phyloP scores from a whole-genome alignment of 2,888 invertebrate species.

The Acanthoscelides obtectus region DNA sequence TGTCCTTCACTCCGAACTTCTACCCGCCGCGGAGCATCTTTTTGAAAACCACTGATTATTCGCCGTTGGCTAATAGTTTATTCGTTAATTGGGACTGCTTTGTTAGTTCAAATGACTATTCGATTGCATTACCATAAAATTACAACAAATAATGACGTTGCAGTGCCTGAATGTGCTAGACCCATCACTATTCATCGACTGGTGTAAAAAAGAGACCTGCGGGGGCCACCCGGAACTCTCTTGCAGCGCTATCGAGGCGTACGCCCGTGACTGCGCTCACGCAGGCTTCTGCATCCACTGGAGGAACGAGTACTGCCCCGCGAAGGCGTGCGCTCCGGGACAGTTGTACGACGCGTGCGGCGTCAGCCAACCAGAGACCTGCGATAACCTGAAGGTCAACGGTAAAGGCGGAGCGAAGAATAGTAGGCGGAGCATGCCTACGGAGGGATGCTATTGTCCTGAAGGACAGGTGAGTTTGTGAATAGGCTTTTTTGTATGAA shows the following conservation, averaged over 20 bases:
- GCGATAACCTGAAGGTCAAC: slow-evolving; percentile 56
- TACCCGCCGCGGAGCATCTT: too few relatives aligned
- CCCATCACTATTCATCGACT: slow-evolving; percentile 60
- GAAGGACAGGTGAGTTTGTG: slow-evolving; percentile 63
- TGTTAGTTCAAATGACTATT: not conserved
- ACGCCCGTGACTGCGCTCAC: slow-evolving; percentile 68
- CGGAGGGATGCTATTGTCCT: slow-evolving; percentile 85
- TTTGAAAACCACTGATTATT: too few relatives aligned
- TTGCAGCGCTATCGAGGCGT: slow-evolving; percentile 65
- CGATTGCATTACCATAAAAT: too few relatives aligned
- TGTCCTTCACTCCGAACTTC: too few relatives aligned
- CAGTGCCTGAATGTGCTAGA: slow-evolving; percentile 72
- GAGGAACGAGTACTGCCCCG: slow-evolving; percentile 64
- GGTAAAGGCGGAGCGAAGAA: slow-evolving; percentile 21
- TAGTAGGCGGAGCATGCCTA: slow-evolving; percentile 33
- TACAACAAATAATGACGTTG: too few relatives aligned
- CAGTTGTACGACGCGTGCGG: slow-evolving; percentile 54
- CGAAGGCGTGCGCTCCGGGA: slow-evolving; percentile 52
- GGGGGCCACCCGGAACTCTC: slow-evolving; percentile 52
- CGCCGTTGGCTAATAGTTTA: too few relatives aligned
- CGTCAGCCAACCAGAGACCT: slow-evolving; percentile 61
- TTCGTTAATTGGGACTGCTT: too few relatives aligned
- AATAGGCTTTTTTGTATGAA: too few relatives aligned
- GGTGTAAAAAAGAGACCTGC: slow-evolving; percentile 67
- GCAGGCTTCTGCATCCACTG: slow-evolving; percentile 72